Evolutionary conservation across 2,113 vertebrate species (phyloP).

Genomic region (Chiloscyllium plagiosum): DNA sequence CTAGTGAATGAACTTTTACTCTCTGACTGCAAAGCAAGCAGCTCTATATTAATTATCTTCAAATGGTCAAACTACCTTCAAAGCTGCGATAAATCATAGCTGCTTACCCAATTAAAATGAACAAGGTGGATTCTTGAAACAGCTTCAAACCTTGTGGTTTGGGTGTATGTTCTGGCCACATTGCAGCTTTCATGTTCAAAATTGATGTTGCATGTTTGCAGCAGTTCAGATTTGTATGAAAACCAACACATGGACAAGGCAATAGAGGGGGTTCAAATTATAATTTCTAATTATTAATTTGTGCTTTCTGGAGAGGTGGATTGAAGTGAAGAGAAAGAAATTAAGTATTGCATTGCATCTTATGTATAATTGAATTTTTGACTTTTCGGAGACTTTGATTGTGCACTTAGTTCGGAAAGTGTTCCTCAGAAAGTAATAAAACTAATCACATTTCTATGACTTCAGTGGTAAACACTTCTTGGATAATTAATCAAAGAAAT

Average conservation of each 20-base stretch:
- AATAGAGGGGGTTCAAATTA: neutral
- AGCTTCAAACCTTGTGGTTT: neutral
- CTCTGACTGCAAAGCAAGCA: neutral
- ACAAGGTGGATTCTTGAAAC: neutral
- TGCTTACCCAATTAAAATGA: neutral
- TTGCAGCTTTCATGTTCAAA: neutral
- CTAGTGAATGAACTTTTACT: neutral
- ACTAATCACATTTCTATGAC: neutral
- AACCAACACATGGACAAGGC: neutral
- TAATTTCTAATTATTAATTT: neutral
- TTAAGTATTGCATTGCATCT: neutral
- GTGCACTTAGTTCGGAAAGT: neutral
- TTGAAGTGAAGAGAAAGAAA: neutral
- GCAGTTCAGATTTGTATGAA: neutral
- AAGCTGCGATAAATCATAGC: neutral
- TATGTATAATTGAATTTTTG: neutral
- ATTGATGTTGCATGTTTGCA: neutral
- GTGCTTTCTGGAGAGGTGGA: neutral
- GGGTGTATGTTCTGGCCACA: neutral
- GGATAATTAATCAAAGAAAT: neutral
- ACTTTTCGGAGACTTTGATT: neutral
- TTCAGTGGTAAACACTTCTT: neutral
- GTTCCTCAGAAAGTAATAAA: neutral
- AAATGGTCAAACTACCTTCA: neutral
- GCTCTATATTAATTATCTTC: neutral